Percentiles rank a stretch among this genome's conserved stretches.
phyloP scores from a whole-genome alignment of 2,797 vertebrate species.

The Okamejei kenojei region DNA sequence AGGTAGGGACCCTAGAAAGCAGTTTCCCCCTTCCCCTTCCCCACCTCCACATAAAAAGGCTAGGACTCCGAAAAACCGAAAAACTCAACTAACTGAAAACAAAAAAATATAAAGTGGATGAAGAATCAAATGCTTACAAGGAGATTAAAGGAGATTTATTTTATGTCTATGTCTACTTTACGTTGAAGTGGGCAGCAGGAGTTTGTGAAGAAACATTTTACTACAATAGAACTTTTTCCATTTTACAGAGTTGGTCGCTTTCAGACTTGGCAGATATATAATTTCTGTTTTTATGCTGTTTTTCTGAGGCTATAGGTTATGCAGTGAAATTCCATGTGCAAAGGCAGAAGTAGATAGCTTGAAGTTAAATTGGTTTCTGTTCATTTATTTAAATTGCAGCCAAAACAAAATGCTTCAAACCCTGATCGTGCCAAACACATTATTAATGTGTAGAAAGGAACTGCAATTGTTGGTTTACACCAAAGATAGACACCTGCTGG shows the following conservation, averaged over 20 bases:
- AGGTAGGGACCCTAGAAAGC: no score
- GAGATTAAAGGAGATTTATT: conserved; percentile 15
- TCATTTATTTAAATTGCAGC: conserved; percentile 21
- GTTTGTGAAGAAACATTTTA: background rate
- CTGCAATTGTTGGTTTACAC: no score
- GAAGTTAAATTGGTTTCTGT: background rate
- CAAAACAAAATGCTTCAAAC: background rate
- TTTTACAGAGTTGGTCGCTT: background rate
- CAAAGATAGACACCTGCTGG: no score
- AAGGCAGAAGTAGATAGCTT: background rate
- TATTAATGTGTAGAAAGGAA: no score
- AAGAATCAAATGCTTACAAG: background rate
- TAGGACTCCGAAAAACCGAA: no score
- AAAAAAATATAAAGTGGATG: conserved; percentile 14
- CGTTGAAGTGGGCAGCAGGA: background rate
- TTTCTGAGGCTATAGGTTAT: background rate
- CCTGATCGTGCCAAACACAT: background rate
- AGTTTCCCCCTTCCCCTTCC: no score
- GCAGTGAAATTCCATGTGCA: background rate
- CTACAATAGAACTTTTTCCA: conserved; percentile 7
- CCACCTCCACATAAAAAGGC: no score
- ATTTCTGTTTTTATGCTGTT: background rate
- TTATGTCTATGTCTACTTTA: background rate
- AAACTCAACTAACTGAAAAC: no score
- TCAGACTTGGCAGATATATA: background rate